phyloP scores from a whole-genome alignment of 1,140 invertebrate species.

The Drosophila ogumai region DNA sequence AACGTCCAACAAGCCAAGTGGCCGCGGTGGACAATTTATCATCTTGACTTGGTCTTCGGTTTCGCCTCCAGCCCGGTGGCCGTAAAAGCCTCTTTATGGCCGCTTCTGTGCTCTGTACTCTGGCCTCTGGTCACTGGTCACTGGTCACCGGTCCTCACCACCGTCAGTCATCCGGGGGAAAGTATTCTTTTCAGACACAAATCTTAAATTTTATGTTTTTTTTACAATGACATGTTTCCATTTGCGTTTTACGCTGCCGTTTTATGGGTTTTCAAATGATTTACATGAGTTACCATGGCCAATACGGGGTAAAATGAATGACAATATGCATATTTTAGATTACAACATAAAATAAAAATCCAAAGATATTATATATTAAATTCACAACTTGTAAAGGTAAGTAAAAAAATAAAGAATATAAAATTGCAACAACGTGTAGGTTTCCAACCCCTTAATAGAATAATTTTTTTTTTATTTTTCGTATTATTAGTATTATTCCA shows the following conservation, averaged over 20 bases:
- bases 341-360: background rate
- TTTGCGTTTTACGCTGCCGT: slow-evolving; percentile 13
- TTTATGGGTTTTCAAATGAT: slow-evolving; percentile 19
- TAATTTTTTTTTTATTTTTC: background rate
- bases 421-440: no score
- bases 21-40: slow-evolving; percentile 70
- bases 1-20: slow-evolving; percentile 61
- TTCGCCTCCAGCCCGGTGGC: slow-evolving; percentile 60
- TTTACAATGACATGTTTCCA: slow-evolving; percentile 23
- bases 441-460: background rate
- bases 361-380: background rate
- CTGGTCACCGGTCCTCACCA: slow-evolving; percentile 21
- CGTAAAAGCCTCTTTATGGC: slow-evolving; percentile 76
- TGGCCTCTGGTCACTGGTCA: slow-evolving; percentile 15
- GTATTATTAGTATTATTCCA: background rate
- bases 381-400: background rate
- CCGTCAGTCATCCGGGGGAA: background rate
- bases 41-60: slow-evolving; percentile 49
- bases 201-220: slow-evolving; percentile 50
- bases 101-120: slow-evolving; percentile 58
- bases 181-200: slow-evolving; percentile 25
- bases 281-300: slow-evolving; percentile 1
- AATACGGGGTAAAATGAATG: background rate
- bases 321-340: background rate
- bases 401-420: no score